These are phyloP conservation scores for Ochropleura plecta DNA, from an alignment of 2,888 invertebrate genomes.

Conservation along the genomic window DNA sequence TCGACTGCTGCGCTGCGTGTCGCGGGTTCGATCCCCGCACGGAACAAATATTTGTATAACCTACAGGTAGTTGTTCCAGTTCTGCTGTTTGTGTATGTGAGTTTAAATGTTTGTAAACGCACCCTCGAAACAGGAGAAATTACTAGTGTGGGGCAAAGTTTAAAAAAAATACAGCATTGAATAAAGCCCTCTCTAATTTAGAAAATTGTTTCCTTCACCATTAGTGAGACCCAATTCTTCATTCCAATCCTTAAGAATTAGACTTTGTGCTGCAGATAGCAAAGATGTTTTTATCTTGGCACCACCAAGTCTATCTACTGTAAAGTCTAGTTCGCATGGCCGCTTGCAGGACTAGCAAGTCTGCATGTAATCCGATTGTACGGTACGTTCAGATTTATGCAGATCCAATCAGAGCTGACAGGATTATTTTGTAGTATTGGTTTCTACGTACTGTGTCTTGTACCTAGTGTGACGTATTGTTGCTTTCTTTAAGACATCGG, in stretches of 20 bases:
- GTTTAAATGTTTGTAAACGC: too few relatives aligned
- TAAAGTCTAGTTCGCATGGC: neutral
- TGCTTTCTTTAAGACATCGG: neutral
- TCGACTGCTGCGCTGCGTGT: too few relatives aligned
- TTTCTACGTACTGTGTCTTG: neutral
- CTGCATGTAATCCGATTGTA: slow-evolving; percentile 39
- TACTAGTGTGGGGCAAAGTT: too few relatives aligned
- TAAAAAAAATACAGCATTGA: neutral
- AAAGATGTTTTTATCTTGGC: neutral
- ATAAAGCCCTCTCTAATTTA: neutral
- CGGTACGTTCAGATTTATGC: slow-evolving; percentile 34
- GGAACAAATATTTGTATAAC: too few relatives aligned
- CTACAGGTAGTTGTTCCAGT: too few relatives aligned
- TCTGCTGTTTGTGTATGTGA: too few relatives aligned
- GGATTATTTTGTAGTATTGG: slow-evolving; percentile 24
- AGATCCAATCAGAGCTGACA: slow-evolving; percentile 28
- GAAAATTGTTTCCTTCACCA: neutral
- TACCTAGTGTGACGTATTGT: neutral
- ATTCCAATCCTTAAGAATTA: neutral
- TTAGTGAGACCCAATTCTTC: neutral
- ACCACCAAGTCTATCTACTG: neutral
- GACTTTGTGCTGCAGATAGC: neutral
- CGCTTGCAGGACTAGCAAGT: slow-evolving; percentile 3
- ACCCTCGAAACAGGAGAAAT: too few relatives aligned
- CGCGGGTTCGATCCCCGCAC: too few relatives aligned